Evolutionary conservation across 2,888 invertebrate species (phyloP), one percentile per base, ranked within the genome.

Genomic region (Disparrhopalites patrizii): DNA sequence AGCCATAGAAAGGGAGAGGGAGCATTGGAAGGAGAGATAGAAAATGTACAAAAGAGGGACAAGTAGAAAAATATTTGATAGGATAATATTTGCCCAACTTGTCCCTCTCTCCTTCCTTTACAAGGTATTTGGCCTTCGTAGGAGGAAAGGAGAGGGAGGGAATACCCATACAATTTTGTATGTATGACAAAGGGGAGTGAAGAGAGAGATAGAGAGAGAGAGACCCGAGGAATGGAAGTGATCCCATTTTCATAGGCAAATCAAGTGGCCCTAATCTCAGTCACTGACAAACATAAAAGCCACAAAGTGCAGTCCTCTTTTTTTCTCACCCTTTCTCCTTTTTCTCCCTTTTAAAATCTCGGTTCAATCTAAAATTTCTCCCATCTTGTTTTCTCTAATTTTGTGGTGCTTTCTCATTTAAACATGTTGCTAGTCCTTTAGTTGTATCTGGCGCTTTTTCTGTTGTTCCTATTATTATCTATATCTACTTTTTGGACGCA

Each of bases 271-370:
- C 47, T 50, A 60, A 60, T 60, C 60, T 60, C 31, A 47, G 47
- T 8, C 7, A 47, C n/a, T 47, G 47, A 52, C 55, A 51, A 36
- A 47, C 56, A 66, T 66, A 66, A 60, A 66, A 66, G 51, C 56
- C 66, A 61, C 66, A 62, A 62, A 66, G 66, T 66, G 66, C 61
- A 66, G 62, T 66, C 56, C 55, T 50, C 40, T 60, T 64, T 52
- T 65, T 56, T 40, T 8, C 10, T 40, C 40, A 18, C 40, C 10
- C 40, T 10, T n/a, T 40, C 3, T 40, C 3, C 40, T 18, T 20
- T 20, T 20, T 40, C 36, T 13, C 8, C 36, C 36, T 36, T 13
- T 13, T 13, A 8, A 10, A 36, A 10, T 13, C 36, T 36, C 36
- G 3, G 40, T 20, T 18, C 40, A 40, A 40, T 40, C 3, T 8